Percentiles rank a stretch among this genome's conserved stretches.
Conservation (phyloP, 1,140 invertebrate species). For the Arctopsyche grandis region DNA sequence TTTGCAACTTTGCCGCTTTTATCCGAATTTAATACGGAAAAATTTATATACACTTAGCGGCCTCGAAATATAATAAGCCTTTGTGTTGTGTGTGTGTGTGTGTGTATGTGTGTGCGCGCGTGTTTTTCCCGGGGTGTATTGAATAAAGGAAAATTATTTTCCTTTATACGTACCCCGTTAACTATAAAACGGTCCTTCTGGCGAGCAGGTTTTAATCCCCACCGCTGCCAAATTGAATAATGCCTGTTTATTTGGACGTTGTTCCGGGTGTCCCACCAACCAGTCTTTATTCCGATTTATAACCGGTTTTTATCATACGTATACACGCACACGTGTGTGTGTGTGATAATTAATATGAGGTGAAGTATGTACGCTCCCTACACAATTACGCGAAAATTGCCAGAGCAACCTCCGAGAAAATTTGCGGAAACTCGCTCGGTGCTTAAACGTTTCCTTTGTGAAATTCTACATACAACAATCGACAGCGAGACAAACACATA, state of each 20-base stretch:
- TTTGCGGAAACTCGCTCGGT: no score
- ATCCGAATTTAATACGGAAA: constrained; percentile 37
- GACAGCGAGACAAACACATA: no score
- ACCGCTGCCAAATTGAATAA: constrained; percentile 23
- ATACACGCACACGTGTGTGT: no score
- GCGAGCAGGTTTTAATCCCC: constrained; percentile 3
- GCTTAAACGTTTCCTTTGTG: no score
- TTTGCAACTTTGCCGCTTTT: constrained; percentile 36
- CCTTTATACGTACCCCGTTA: not conserved
- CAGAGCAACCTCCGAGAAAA: no score
- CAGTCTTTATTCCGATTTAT: constrained; percentile 22
- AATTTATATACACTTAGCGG: constrained; percentile 21
- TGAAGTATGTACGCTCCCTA: not conserved
- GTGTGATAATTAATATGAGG: not conserved
- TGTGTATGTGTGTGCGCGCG: no score
- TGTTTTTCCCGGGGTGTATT: not conserved
- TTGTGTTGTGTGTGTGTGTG: constrained; percentile 6
- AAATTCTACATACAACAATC: no score
- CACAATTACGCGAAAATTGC: no score
- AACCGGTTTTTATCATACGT: not conserved
- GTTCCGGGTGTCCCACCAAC: not conserved
- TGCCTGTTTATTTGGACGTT: constrained; percentile 16
- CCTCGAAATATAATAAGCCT: constrained; percentile 22
- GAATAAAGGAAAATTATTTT: constrained; percentile 20
- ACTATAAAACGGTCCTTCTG: constrained; percentile 4